Percentiles rank a stretch among this genome's conserved stretches.
Conservation (phyloP, 2,113 vertebrate species). For the Mastomys natalensis region DNA sequence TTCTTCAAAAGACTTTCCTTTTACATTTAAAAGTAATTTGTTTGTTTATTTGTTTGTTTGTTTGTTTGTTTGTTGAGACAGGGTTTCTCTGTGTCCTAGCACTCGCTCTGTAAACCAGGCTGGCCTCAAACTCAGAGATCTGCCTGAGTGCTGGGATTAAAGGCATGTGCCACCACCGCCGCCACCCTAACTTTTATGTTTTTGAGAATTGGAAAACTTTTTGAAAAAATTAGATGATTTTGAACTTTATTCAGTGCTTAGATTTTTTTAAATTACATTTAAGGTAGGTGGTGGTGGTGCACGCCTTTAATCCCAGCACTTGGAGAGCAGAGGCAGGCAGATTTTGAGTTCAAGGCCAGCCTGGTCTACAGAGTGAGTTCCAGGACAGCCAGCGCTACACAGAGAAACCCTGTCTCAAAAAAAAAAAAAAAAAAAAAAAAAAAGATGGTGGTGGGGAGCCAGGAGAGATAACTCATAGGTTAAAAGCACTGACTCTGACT, state of each 20-base stretch:
- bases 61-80: neutral
- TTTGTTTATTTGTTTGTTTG: neutral
- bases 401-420: neutral
- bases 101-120: neutral
- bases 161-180: neutral
- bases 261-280: too few species aligned
- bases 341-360: neutral
- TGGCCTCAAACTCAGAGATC: neutral
- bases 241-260: too few species aligned
- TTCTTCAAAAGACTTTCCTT: too few species aligned
- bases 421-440: neutral
- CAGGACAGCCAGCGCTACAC: neutral
- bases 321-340: neutral
- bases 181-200: too few species aligned
- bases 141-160: neutral
- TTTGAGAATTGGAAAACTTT: too few species aligned
- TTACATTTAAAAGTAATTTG: too few species aligned
- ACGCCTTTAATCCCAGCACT: neutral
- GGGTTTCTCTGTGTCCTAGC: neutral
- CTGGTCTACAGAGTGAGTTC: neutral
- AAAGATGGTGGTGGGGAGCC: too few species aligned
- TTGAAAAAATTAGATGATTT: too few species aligned
- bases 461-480: too few species aligned
- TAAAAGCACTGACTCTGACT: too few species aligned
- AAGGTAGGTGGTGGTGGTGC: neutral